A percentile compares a stretch with the other conserved stretches of the same genome.
Conservation (phyloP, 2,888 invertebrate genomes). For the Drosophila prolongata region DNA sequence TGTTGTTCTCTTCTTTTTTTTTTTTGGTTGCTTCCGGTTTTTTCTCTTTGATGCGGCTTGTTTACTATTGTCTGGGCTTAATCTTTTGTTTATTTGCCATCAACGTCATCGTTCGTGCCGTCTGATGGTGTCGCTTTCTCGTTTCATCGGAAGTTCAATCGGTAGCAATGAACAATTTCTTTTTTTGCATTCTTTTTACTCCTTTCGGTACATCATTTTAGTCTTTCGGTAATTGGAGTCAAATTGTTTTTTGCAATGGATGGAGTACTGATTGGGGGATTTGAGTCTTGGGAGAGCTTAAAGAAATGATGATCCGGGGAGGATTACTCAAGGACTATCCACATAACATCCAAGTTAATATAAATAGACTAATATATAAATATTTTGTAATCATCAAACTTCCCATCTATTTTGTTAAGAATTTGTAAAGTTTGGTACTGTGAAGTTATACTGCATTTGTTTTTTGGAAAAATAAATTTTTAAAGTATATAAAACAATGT, state of each 20-base stretch:
- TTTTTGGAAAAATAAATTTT: no score
- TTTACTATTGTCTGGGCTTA: slow-evolving; percentile 51
- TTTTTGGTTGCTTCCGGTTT: slow-evolving; percentile 6
- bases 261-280: slow-evolving; percentile 13
- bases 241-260: slow-evolving; percentile 44
- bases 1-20: slow-evolving; percentile 20
- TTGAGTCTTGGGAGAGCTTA: not conserved
- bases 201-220: slow-evolving; percentile 12
- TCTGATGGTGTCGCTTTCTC: slow-evolving; percentile 23
- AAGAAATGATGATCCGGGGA: not conserved
- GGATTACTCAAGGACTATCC: not conserved
- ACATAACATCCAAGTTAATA: no score
- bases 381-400: no score
- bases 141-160: slow-evolving; percentile 45
- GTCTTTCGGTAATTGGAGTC: slow-evolving; percentile 48
- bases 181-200: not conserved
- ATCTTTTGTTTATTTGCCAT: slow-evolving; percentile 65
- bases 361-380: no score
- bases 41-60: slow-evolving; percentile 10
- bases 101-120: slow-evolving; percentile 40
- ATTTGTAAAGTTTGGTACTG: no score
- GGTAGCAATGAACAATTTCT: slow-evolving; percentile 39
- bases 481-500: no score
- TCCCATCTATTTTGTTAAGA: no score
- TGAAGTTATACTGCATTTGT: no score